Evolutionary conservation across 2,797 vertebrate genomes (phyloP), one percentile per base, ranked within the genome.

Genomic region (Otolemur crassicaudatus): DNA sequence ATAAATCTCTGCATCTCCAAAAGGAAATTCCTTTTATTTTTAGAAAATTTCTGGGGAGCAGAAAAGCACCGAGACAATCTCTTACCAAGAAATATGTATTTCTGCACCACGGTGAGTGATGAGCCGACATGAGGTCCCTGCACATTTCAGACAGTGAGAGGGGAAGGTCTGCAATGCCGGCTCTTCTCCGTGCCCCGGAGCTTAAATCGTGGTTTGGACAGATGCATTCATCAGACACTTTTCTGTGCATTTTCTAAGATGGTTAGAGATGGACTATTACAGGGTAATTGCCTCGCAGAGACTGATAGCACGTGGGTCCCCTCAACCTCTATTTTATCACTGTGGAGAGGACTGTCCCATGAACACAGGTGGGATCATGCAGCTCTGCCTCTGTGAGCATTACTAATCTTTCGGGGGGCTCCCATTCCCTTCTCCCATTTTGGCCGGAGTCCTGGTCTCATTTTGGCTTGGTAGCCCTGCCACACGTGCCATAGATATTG

Each of bases 161-260:
- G 49, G 94, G 97, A 97, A 60, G 89, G 83, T 94, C 85, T 97
- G 95, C 88, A 92, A 96, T 84, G 84, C 83, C 25, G 53, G 49
- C 73, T 96, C 73, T 87, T 94, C 94, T 72, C 92, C 93, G 95
- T 91, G 97, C 69, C 90, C 96, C 20, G 9, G 96, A 97, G 43
- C 90, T 96, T 93, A 94, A 97, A 86, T 2, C 72, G 76, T 88
- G 95, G 73, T 92, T 73, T n/a, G 49, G 96, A 98, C 60, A 94
- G 91, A 13, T 27, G 43, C 92, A 98, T 98, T 96, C 97, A 98
- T 98, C 97, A 98, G 37, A 83, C 73, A n/a, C 46, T 95, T 97
- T 46, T 63, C 46, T 67, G 40, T 61, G 81, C 27, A 90, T 88
- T 97, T 88, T 90, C 91, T 87, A 69, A 60, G 88, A 90, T 56